Conservation (phyloP, 64 coral and sea anemone genomes). For the Montipora sp. region DNA sequence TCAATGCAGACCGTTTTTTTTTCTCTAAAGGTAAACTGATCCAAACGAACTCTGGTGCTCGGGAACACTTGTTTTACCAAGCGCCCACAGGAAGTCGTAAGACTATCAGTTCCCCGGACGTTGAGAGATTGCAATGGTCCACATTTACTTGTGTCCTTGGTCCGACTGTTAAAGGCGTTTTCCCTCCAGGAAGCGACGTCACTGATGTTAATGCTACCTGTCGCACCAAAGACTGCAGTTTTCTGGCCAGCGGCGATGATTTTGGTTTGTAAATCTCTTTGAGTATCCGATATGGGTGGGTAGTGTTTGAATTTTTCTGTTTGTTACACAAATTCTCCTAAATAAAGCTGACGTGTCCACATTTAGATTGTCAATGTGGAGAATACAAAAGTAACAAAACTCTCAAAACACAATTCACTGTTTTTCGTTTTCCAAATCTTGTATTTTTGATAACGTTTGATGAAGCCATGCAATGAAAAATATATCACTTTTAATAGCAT, state of each 20-base stretch:
- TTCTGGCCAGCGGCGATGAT: slow-evolving; percentile 97
- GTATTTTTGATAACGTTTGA: too few relatives aligned
- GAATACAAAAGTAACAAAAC: too few relatives aligned
- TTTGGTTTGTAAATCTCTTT: slow-evolving; percentile 98
- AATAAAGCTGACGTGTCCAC: too few relatives aligned
- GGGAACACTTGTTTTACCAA: slow-evolving; percentile 93
- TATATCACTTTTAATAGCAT: slow-evolving; percentile 21
- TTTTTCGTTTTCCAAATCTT: too few relatives aligned
- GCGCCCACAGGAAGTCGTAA: slow-evolving; percentile 80
- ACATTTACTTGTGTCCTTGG: slow-evolving; percentile 95
- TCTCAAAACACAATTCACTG: too few relatives aligned
- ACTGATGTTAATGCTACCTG: slow-evolving; percentile 96
- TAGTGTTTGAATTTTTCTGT: background rate
- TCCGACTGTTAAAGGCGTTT: slow-evolving; percentile 89
- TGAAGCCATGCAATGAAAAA: background rate
- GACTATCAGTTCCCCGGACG: slow-evolving; percentile 77
- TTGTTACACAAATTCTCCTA: too few relatives aligned
- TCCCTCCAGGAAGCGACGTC: slow-evolving; percentile 90
- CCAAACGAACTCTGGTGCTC: slow-evolving; percentile 95
- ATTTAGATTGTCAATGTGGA: too few relatives aligned
- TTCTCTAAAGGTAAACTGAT: slow-evolving; percentile 78
- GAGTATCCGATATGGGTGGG: slow-evolving; percentile 92
- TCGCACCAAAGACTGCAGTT: slow-evolving; percentile 74
- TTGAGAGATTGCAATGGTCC: slow-evolving; percentile 90
- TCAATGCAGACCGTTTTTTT: background rate